Base-by-base conservation (phyloP, 2,113 vertebrate genomes). In the Oreocharis arfaki region DNA sequence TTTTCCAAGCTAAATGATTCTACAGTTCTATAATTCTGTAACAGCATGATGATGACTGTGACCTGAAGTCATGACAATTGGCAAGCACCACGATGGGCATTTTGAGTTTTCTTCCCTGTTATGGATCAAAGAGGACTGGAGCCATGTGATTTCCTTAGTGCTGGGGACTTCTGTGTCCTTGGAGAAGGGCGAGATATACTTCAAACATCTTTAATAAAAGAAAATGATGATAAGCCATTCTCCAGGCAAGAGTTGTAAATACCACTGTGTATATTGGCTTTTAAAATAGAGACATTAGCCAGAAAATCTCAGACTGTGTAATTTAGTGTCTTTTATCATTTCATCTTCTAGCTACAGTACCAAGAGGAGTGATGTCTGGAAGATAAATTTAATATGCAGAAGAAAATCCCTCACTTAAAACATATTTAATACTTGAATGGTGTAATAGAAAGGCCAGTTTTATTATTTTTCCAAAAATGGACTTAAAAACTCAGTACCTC, bases 291-390 rank as follows among this genome's bases (percentile, higher is more conserved):
- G 71, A 74, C 10, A 0, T 86, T 71, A 86, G 64, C 90, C 93
- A 95, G 85, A 88, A 67, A 87, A 94, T 93, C 68, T 93, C 87
- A 95, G 85, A 71, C 79, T 85, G 17, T 35, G 30, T 74, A 70
- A 85, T 95, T 94, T 55, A 85, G 79, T 61, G 44, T 84, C 86
- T 93, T 96, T 93, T 95, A 96, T 95, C 74, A 88, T 94, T 94
- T 91, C 47, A 56, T 94, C 90, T 96, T 86, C 79, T 60, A 94
- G 82, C 83, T 90, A 90, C 0, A 13, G 30, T 84, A 94, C 47
- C 47, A 91, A 86, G 91, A 92, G 57, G 59, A 93, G 42, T 17
- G 35, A 90, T 59, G 78, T 70, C 91, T 96, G 87, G 91, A 93
- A 94, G 90, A 95, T 55, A 90, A 93, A 95, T 95, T 83, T 80